Base-by-base conservation (phyloP, 2,797 vertebrate genomes). In the Iguana delicatissima region DNA sequence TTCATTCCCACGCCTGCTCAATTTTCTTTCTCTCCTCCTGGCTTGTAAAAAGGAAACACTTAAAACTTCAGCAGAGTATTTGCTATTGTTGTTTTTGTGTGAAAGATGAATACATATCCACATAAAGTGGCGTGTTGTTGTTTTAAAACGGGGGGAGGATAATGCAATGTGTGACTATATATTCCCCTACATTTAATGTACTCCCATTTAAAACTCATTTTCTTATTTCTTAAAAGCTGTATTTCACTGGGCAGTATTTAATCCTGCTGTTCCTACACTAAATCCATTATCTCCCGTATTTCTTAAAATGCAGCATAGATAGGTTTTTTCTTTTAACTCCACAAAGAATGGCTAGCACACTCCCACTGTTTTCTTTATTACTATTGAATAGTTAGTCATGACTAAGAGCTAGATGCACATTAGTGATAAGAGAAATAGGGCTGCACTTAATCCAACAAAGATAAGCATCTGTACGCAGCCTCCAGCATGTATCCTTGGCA, bases 391-490 rank as follows among this genome's bases (percentile, higher is more conserved):
- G n/a, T 67, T 90, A 74, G 69, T 57, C 89, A 87, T 55, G 26
- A 42, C 35, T 12, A 18, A 76, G 9, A n/a, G 80, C 35, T 76
- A 46, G 80, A 74, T 42, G 24, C 26, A 14, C 18, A 38, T 46
- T 6, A 83, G 38, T 18, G 12, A 4, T 52, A 46, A 74, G 32
- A 29, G 55, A 42, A 74, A 82, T 10, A 13, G 10, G 62, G 69
- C 59, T 83, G 57, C 46, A 74, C 69, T 83, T 77, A 35, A 87
- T 87, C 72, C 59, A 64, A 87, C 59, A 74, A 67, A 24, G n/a
- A 87, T 24, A 64, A 77, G 83, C 46, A 83, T 64, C 74, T 52
- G 46, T 69, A 26, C 59, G 22, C 52, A 64, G 72, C 64, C 69
- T 20, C 14, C 0, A 8, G 85, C 77, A 69, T 13, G 46, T 72